Percentiles rank a stretch among this genome's conserved stretches.
Evolutionary conservation across 2,888 invertebrate genomes (phyloP).

Genomic region (Calameuta idolon): DNA sequence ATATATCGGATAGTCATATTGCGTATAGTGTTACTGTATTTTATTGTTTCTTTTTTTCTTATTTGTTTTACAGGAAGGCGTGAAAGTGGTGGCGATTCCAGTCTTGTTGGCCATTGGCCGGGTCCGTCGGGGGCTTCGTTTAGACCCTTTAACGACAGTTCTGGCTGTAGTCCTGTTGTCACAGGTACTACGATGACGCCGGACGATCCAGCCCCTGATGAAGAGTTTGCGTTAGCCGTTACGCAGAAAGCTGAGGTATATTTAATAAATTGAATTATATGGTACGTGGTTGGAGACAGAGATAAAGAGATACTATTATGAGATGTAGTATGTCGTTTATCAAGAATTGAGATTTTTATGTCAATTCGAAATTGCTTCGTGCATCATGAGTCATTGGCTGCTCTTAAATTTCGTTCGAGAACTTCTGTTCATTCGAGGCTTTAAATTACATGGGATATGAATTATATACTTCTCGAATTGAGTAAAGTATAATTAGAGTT

Average conservation of each 20-base stretch:
- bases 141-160: conserved; percentile 36
- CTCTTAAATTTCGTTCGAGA: neutral
- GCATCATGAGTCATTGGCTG: neutral
- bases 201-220: conserved; percentile 53
- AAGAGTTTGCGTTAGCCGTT: conserved; percentile 51
- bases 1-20: neutral
- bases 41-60: neutral
- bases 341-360: neutral
- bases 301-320: neutral
- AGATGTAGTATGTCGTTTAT: neutral
- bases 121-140: conserved; percentile 31
- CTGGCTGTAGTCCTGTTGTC: conserved; percentile 34
- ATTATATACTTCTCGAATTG: neutral
- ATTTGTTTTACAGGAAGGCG: conserved; percentile 47
- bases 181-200: conserved; percentile 53
- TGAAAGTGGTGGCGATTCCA: conserved; percentile 44
- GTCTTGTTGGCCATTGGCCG: conserved; percentile 37
- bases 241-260: conserved; percentile 50
- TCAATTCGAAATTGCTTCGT: neutral
- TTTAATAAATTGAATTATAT: neutral
- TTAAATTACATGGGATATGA: neutral
- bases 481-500: neutral
- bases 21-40: neutral
- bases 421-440: neutral
- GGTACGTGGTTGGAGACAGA: neutral